These are phyloP conservation scores for Choristoneura rosaceana DNA, from an alignment of 2,888 invertebrate genomes.

Conservation along the genomic window DNA sequence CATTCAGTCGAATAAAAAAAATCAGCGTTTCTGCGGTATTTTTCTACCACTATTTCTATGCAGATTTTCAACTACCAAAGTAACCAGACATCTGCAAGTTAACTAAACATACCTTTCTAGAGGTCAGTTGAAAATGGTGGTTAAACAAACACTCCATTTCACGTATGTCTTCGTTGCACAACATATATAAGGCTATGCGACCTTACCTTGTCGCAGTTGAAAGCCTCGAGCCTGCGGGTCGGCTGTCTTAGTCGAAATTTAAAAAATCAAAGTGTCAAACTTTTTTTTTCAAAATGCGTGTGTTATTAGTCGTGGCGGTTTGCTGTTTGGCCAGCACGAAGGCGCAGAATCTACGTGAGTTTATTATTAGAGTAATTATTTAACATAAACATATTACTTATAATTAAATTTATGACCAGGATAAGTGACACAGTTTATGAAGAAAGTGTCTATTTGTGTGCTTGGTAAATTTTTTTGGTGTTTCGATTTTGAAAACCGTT, in stretches of 20 bases:
- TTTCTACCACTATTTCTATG: not conserved
- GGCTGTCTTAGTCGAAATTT: conserved; percentile 20
- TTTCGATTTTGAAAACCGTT: too few species aligned
- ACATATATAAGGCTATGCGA: conserved; percentile 52
- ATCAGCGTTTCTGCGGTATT: too few species aligned
- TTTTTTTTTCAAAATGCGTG: conserved; percentile 59
- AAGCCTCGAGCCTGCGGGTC: conserved; percentile 44
- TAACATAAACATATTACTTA: too few species aligned
- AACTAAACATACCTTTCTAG: not conserved
- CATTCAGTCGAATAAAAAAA: too few species aligned
- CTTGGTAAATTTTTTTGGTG: too few species aligned
- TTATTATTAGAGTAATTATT: not conserved
- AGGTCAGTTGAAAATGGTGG: conserved; percentile 18
- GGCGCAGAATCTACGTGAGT: conserved; percentile 71
- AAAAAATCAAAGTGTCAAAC: conserved; percentile 39
- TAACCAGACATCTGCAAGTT: not conserved
- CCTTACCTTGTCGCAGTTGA: conserved; percentile 50
- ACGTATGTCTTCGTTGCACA: conserved; percentile 48
- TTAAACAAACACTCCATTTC: not conserved
- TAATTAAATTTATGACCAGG: too few species aligned
- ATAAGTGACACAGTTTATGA: too few species aligned
- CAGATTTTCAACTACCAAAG: conserved; percentile 5
- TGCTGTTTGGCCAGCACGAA: conserved; percentile 51
- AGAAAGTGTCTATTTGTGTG: too few species aligned
- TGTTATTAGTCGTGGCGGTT: conserved; percentile 56